phyloP scores from a whole-genome alignment of 2,113 vertebrate species.

The Cyphotilapia sp. region DNA sequence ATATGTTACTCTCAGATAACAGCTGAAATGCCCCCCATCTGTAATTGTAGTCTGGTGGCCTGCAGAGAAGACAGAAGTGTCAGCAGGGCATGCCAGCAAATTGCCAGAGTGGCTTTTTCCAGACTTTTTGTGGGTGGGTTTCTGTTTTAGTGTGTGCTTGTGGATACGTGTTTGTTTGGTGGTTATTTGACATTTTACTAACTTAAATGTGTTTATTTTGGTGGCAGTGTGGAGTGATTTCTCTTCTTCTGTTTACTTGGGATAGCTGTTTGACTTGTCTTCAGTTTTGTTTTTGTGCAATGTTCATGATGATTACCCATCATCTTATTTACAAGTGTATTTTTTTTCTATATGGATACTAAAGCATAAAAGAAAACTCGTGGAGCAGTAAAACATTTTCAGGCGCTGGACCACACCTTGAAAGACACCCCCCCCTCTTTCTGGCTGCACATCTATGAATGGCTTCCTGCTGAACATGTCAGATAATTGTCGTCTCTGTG shows the following conservation, averaged over 20 bases:
- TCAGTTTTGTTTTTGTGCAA: not conserved
- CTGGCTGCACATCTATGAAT: not conserved
- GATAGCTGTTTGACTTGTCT: not conserved
- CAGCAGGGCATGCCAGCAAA: not conserved
- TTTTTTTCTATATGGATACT: rapidly evolving
- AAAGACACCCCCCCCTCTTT: not conserved
- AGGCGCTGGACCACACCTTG: rapidly evolving
- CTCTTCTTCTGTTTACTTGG: not conserved
- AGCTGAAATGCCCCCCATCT: not conserved
- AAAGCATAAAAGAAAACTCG: rapidly evolving
- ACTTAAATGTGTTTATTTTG: not conserved
- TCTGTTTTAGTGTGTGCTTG: not conserved
- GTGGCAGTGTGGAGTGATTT: not conserved
- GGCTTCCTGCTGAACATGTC: not conserved
- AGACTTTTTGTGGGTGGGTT: not conserved
- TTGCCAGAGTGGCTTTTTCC: not conserved
- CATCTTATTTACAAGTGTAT: not conserved
- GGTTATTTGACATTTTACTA: not conserved
- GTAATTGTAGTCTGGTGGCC: not conserved
- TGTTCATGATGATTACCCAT: not conserved
- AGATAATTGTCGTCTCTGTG: rapidly evolving
- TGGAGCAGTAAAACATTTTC: not conserved
- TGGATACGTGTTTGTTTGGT: not conserved
- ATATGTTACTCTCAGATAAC: conserved; percentile 6
- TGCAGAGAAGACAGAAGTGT: not conserved